Evolutionary conservation across 2,797 vertebrate genomes (phyloP), one percentile per base, ranked within the genome.

Genomic region (Nannoperca australis): DNA sequence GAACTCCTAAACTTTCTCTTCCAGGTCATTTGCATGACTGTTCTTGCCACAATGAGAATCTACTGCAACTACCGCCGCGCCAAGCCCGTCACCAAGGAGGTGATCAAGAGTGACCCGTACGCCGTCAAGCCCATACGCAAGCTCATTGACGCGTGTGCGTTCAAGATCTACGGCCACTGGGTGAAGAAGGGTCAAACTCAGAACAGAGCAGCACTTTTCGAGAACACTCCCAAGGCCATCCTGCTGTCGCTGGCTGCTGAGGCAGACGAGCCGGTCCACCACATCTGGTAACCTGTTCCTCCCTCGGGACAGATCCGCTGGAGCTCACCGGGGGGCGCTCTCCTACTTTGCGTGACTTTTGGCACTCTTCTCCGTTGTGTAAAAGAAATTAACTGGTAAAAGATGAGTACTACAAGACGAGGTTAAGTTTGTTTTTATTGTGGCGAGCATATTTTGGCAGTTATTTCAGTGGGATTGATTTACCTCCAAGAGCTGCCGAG

Each of bases 111-210:
- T 0, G 97, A 99, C 91, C 98, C 98, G 0, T 99, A 99, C 0
- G 96, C 97, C 0, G 88, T 99, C 55, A 97, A 97, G 86, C 97
- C 97, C 2, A 90, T 99, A 58, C 96, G 98, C 65, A 97, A 97
- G 85, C 93, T 99, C 85, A 98, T 99, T 0, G 98, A 99, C 0
- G 97, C 96, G 59, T 98, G 96, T 0, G 98, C 98, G 1, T 99
- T 99, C 94, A 96, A 97, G 79, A 97, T 98, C 86, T 99, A 99
- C 0, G 97, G 97, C 82, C 98, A 99, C 94, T 99, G 98, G 98
- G 98, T 99, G 74, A 99, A 99, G 95, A 99, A 99, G 77, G 98
- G 98, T 18, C 97, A 98, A 85, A 95, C 97, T 0, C 98, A 99
- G 95, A 98, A 99, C 95, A 94, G 98, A 85, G 98, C 98, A 0